Evolutionary conservation across 2,888 invertebrate species (phyloP), one percentile per base, ranked within the genome.

Genomic region (Cephus runcator): DNA sequence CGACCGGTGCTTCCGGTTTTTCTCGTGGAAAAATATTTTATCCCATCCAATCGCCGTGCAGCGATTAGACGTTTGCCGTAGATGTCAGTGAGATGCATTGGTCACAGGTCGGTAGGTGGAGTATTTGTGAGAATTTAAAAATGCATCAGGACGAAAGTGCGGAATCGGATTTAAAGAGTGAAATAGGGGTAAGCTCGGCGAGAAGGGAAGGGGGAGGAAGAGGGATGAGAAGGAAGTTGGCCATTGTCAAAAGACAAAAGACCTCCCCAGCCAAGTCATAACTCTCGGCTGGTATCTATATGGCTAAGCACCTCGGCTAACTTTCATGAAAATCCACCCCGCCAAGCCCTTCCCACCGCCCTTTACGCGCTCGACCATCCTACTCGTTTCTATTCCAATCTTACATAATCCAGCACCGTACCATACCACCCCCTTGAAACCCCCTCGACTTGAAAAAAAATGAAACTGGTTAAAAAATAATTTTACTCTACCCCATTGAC

Each of bases 161-260:
- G n/a, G 68, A 69, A 78, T 33, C 78, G 69, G 73, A 75, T 81
- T 80, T 71, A 75, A 79, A 79, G 56, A 69, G 34, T 75, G 76
- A 76, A 79, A 76, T 75, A 75, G 69, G 71, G 71, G 33, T 15
- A 15, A 34, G 31, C 31, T 4, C 9, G 2, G 12, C 3, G 31
- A 74, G 34, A 4, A 36, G 35, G 30, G 23, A 23, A 30, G 11
- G 1, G 23, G 11, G 11, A 9, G 11, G 23, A 74, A 71, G 6
- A 30, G 34, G 35, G 36, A 74, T n/a, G 36, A 74, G 36, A 69
- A 74, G 77, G 82, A 83, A 85, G 86, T 85, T 83, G 84, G 83
- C 82, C 82, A 85, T 86, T 85, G 85, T 85, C 81, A 83, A 80
- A 79, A 83, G 84, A 84, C 85, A 86, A 86, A 85, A 83, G 82